Conservation (phyloP, 1,140 invertebrate genomes). For the Leptonema lineaticorne region DNA sequence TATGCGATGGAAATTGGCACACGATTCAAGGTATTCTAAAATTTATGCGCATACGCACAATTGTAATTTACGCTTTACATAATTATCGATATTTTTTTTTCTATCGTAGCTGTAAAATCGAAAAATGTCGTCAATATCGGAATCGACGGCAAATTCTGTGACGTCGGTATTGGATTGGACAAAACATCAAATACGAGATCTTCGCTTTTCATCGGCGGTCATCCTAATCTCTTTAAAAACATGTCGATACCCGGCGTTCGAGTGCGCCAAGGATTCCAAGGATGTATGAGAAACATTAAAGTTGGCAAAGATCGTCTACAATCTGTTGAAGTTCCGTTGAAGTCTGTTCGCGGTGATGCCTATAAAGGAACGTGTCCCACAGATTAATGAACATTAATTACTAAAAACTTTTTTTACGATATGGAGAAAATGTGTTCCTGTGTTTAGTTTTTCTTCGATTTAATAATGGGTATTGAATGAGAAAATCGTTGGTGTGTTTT, state of each 20-base stretch:
- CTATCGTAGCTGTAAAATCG: conserved; percentile 70
- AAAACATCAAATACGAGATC: conserved; percentile 73
- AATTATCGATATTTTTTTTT: not conserved
- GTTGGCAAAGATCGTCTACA: conserved; percentile 57
- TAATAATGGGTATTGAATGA: too few species aligned
- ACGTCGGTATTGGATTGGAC: conserved; percentile 66
- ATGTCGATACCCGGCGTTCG: conserved; percentile 59
- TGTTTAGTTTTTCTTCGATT: too few species aligned
- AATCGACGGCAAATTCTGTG: conserved; percentile 72
- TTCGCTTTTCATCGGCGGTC: conserved; percentile 87
- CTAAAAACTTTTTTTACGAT: too few species aligned
- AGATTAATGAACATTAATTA: conserved; percentile 56
- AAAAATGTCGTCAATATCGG: conserved; percentile 80
- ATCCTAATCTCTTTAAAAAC: conserved; percentile 60
- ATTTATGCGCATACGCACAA: not conserved
- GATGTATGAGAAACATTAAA: conserved; percentile 76
- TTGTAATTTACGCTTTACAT: not conserved
- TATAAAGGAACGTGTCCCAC: conserved; percentile 71
- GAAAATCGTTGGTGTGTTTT: too few species aligned
- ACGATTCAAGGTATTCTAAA: conserved; percentile 71
- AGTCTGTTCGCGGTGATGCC: conserved; percentile 66
- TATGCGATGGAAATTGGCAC: conserved; percentile 96
- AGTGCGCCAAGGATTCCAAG: conserved; percentile 67
- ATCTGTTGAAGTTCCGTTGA: conserved; percentile 59
- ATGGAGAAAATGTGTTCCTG: too few species aligned